Base-by-base conservation (phyloP, 2,797 vertebrate species). In the Cygnus olor region DNA sequence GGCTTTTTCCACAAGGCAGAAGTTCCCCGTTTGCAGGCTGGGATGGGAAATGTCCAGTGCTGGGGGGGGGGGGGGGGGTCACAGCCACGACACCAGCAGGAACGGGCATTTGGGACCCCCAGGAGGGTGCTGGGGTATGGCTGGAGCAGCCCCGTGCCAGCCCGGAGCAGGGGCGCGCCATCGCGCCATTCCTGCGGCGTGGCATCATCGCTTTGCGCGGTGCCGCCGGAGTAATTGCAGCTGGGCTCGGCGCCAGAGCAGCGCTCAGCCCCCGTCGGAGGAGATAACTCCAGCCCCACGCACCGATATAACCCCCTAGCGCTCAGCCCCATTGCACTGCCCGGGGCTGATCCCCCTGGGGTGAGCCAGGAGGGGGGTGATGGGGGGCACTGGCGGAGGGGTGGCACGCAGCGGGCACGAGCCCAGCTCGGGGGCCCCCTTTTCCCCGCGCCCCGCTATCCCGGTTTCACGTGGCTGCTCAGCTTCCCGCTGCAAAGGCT, bases 111-210 rank as follows among this genome's bases (percentile, higher is more conserved):
- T 1, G 3, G 58, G 76, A 70, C 11, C 6, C 7, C 13, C 40
- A 30, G 61, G 40, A 42, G 61, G 38, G 61, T 64, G 27, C 38
- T 28, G 2, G 34, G 19, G 28, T 57, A 83, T 0, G 4, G 80
- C 73, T 1, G 2, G 63, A 27, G 54, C 81, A 84, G 68, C 72
- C 49, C 42, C 0, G 1, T 69, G 11, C 9, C 56, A 58, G 77
- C 22, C 83, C 16, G 74, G 77, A 64, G 25, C 63, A 65, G 80
- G 78, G 58, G 14, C 6, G 4, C 85, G 63, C 54, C 90, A 38
- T 73, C 78, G 77, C 80, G 90, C 95, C 90, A 88, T 95, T 94
- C 95, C 94, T 77, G 86, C 77, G 17, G 88, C 15, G 4, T 95
- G 88, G 80, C 91, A 95, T 95, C 94, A 90, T 69, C 51, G 1